Conservation (phyloP, 2,888 invertebrate genomes). For the Crepidodera aurea region DNA sequence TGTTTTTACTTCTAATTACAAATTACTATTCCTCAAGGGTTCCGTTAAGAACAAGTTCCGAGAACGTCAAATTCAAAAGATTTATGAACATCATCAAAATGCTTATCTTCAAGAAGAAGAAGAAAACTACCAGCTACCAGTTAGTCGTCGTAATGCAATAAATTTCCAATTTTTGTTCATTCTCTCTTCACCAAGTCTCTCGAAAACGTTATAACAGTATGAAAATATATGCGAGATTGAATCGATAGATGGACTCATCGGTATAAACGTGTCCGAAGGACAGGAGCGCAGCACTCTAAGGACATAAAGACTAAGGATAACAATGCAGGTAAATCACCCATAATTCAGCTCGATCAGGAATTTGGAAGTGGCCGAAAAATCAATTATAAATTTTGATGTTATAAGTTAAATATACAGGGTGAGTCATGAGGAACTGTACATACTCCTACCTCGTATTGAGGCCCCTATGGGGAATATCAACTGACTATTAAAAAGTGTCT, state of each 20-base stretch:
- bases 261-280: no score
- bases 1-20: neutral
- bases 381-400: no score
- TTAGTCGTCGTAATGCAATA: constrained; percentile 4
- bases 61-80: constrained; percentile 2
- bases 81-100: constrained; percentile 20
- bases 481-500: no score
- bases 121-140: constrained; percentile 7
- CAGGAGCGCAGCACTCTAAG: no score
- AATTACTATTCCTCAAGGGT: neutral
- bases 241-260: neutral
- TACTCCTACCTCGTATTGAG: no score
- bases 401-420: no score
- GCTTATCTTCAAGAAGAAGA: constrained; percentile 13
- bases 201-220: constrained; percentile 15
- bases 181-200: neutral
- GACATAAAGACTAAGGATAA: no score
- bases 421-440: no score
- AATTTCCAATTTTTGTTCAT: constrained; percentile 14
- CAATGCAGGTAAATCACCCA: no score
- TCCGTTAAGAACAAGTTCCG: constrained; percentile 1
- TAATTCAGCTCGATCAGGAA: no score
- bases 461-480: no score
- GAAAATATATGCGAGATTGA: constrained; percentile 1
- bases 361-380: no score